phyloP scores from a whole-genome alignment of 1,140 invertebrate genomes.

The Danaus plexippus region DNA sequence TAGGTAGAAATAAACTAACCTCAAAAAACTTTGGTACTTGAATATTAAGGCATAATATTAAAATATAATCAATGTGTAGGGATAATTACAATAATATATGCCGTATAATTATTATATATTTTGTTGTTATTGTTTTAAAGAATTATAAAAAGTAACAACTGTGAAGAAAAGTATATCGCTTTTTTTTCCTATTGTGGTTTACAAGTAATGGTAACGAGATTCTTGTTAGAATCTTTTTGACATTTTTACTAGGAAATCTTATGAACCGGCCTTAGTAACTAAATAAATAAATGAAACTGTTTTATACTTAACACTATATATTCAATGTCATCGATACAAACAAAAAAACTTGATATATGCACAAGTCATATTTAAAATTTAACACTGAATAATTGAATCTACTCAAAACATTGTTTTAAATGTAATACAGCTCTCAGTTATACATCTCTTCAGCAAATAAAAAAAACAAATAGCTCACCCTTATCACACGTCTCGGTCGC shows the following conservation, averaged over 20 bases:
- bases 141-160: too few species aligned
- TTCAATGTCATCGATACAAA: constrained; percentile 23
- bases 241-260: constrained; percentile 8
- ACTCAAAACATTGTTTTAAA: constrained; percentile 34
- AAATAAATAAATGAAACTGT: constrained; percentile 22
- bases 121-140: too few species aligned
- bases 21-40: too few species aligned
- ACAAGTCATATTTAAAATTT: constrained; percentile 11
- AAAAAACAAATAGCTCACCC: constrained; percentile 49
- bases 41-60: too few species aligned
- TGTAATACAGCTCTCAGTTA: constrained; percentile 35
- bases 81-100: too few species aligned
- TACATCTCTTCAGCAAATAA: constrained; percentile 33
- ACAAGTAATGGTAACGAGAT: too few species aligned
- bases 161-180: too few species aligned
- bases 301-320: constrained; percentile 11
- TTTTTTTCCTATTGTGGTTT: too few species aligned
- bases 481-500: constrained; percentile 54
- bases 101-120: too few species aligned
- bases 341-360: constrained; percentile 14
- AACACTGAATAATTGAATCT: constrained; percentile 24
- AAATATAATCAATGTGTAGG: too few species aligned
- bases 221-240: too few species aligned
- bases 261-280: constrained; percentile 20
- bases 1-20: too few species aligned